Evolutionary conservation across 2,113 vertebrate species (phyloP).

Genomic region (Erythrocercus mccallii): DNA sequence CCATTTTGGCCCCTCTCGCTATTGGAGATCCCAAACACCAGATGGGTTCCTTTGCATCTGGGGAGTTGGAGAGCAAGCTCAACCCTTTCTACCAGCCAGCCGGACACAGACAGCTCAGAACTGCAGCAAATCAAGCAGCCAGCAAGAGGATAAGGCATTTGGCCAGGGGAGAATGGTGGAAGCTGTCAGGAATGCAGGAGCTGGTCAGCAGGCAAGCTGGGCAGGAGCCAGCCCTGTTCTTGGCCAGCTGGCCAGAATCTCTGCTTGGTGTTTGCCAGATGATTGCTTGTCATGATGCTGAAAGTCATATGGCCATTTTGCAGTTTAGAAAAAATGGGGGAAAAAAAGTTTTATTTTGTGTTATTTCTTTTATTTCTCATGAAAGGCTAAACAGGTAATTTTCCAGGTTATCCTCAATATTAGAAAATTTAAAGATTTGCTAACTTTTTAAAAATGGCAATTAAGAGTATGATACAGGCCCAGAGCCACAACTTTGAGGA

Average conservation of each 20-base stretch:
- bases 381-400: not conserved
- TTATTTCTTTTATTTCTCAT: not conserved
- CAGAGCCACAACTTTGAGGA: not conserved
- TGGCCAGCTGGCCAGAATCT: not conserved
- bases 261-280: not conserved
- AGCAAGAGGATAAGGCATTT: not conserved
- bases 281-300: not conserved
- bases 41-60: not conserved
- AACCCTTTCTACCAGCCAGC: not conserved
- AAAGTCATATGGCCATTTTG: not conserved
- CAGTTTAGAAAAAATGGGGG: not conserved
- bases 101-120: accelerated
- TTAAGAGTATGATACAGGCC: not conserved
- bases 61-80: not conserved
- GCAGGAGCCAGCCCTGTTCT: not conserved
- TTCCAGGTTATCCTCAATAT: not conserved
- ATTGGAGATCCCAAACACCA: not conserved
- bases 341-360: not conserved
- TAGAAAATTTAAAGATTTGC: not conserved
- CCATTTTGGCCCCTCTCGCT: not conserved
- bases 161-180: not conserved
- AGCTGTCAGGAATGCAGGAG: not conserved
- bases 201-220: not conserved
- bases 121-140: not conserved
- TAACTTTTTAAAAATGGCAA: not conserved